Base-by-base conservation (phyloP, 1,140 invertebrate species). In the Phocides pigmalion region DNA sequence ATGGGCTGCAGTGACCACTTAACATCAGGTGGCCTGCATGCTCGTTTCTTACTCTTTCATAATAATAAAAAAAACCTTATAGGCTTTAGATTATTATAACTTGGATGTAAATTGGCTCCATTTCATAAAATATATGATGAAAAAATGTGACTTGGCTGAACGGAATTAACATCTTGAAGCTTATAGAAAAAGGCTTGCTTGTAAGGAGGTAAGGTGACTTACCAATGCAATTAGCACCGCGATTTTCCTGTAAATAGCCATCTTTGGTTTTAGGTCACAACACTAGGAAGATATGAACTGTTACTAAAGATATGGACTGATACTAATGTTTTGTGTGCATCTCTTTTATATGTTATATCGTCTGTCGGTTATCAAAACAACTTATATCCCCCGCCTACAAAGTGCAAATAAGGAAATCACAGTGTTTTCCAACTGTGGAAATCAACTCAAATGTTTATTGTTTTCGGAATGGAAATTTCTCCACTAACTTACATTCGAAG, bases 391-490 rank as follows among this genome's bases (percentile, higher is more conserved):
- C 46, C 12, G 61, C 28, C 12, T 49, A 64, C 62, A 70, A 49
- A 63, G 25, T 35, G 37, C 53, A 74, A 74, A 74, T 63, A 74
- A 61, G 59, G 63, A 66, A 71, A 71, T 59, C 32, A 25, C 39
- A 62, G 12, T 14, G 62, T 69, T 71, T 75, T 69, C 69, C 69
- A 19, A 50, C 14, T 35, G 25, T 50, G 28, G 16, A 19, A 42
- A 66, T 71, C 50, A 75, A 68, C 46, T 8, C 64, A 19, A 67
- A 68, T 70, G 44, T 69, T 69, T 69, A 58, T 68, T 71, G 39
- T 17, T 15, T 41, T 41, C 25, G 4, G 25, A 28, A 28, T 8
- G 25, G 25, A 28, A 28, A 8, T 28, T 28, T 28, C 25, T n/a
- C n/a, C n/a, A n/a, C n/a, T n/a, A n/a, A n/a, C n/a, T n/a, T n/a